Percentiles rank a stretch among this genome's conserved stretches.
Evolutionary conservation across 2,888 invertebrate species (phyloP).

Genomic region (Busseola fusca): DNA sequence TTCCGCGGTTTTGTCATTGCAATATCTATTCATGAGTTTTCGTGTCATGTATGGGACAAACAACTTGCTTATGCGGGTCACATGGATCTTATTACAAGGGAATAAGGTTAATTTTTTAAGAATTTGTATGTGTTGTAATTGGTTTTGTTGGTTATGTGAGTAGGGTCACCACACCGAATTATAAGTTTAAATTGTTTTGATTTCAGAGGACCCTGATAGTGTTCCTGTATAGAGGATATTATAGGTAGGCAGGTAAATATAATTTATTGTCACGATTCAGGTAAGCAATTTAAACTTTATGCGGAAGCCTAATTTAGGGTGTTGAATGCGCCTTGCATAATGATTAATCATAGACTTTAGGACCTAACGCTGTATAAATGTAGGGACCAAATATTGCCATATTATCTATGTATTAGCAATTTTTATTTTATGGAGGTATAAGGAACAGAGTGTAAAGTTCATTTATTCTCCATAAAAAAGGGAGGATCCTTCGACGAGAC

Average conservation of each 20-base stretch:
- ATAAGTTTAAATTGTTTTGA: constrained; percentile 61
- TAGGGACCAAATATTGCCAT: neutral
- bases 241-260: constrained; percentile 15
- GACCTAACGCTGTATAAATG: no score
- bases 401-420: neutral
- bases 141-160: constrained; percentile 42
- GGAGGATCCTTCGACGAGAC: no score
- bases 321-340: neutral
- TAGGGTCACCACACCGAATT: constrained; percentile 61
- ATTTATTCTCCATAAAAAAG: no score
- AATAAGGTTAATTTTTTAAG: constrained; percentile 19
- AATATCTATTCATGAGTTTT: constrained; percentile 86
- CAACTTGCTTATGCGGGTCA: constrained; percentile 14
- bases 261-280: constrained; percentile 39
- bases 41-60: constrained; percentile 63
- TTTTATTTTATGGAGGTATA: no score
- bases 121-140: neutral
- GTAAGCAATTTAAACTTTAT: constrained; percentile 38
- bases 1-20: constrained; percentile 82
- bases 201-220: constrained; percentile 46
- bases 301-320: neutral
- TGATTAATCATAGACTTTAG: no score
- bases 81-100: neutral
- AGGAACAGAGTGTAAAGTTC: no score
- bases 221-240: constrained; percentile 5